Evolutionary conservation across 2,113 vertebrate genomes (phyloP).

Genomic region (Lathamus discolor): DNA sequence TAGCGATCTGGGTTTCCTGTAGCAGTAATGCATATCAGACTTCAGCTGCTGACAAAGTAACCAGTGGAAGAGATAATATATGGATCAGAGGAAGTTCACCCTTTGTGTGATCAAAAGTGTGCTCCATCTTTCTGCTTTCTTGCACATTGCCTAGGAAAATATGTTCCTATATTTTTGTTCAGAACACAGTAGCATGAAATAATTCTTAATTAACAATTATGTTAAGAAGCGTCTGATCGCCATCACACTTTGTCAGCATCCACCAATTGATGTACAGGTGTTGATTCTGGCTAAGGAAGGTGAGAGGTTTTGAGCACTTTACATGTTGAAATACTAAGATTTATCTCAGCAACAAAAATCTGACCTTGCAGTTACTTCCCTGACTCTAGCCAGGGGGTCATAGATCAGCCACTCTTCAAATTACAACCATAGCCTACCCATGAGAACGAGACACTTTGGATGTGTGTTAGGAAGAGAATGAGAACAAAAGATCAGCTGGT

Average conservation of each 20-base stretch:
- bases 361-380: neutral
- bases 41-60: neutral
- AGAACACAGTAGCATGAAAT: neutral
- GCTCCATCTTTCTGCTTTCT: neutral
- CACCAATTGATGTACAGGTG: neutral
- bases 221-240: neutral
- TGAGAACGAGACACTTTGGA: neutral
- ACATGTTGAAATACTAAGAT: neutral
- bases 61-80: neutral
- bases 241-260: neutral
- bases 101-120: neutral
- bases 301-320: neutral
- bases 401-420: neutral
- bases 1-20: neutral
- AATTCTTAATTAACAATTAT: neutral
- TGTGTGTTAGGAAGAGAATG: neutral
- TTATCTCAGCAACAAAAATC: neutral
- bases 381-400: neutral
- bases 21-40: neutral
- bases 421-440: neutral
- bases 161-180: neutral
- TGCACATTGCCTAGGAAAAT: neutral
- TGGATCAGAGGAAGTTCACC: neutral
- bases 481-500: neutral
- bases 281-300: neutral